Percentiles rank a stretch among this genome's conserved stretches.
Conservation (phyloP, 1,140 invertebrate species). For the Drosophila carrolli region DNA sequence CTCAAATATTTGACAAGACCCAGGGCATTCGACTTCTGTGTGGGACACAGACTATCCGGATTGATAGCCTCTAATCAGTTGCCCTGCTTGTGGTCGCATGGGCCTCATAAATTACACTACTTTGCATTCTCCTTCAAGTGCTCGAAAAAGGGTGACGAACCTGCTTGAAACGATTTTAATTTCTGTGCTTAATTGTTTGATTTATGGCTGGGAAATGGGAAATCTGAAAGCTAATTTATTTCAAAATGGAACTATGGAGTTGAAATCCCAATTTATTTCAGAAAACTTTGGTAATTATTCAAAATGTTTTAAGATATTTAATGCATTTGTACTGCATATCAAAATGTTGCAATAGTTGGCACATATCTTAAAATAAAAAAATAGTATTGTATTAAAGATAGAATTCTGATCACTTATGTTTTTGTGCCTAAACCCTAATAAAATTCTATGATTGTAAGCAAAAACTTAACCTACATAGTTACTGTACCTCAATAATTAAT, state of each 20-base stretch:
- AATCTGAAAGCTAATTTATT: not conserved
- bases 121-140: constrained; percentile 36
- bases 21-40: constrained; percentile 34
- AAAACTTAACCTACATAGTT: too few relatives aligned
- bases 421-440: too few relatives aligned
- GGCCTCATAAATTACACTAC: constrained; percentile 56
- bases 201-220: constrained; percentile 42
- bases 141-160: constrained; percentile 35
- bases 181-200: constrained; percentile 63
- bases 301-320: too few relatives aligned
- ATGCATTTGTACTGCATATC: too few relatives aligned
- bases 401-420: too few relatives aligned
- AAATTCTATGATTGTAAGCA: too few relatives aligned
- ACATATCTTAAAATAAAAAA: too few relatives aligned
- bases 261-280: too few relatives aligned
- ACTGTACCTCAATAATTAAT: not conserved
- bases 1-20: constrained; percentile 67
- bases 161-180: constrained; percentile 32
- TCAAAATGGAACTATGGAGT: not conserved
- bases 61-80: constrained; percentile 62
- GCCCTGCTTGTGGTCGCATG: constrained; percentile 50
- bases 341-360: too few relatives aligned
- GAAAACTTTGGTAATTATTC: too few relatives aligned
- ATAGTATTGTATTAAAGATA: too few relatives aligned
- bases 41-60: constrained; percentile 23